phyloP scores from a whole-genome alignment of 2,113 vertebrate species.

The Cephalopterus ornatus region DNA sequence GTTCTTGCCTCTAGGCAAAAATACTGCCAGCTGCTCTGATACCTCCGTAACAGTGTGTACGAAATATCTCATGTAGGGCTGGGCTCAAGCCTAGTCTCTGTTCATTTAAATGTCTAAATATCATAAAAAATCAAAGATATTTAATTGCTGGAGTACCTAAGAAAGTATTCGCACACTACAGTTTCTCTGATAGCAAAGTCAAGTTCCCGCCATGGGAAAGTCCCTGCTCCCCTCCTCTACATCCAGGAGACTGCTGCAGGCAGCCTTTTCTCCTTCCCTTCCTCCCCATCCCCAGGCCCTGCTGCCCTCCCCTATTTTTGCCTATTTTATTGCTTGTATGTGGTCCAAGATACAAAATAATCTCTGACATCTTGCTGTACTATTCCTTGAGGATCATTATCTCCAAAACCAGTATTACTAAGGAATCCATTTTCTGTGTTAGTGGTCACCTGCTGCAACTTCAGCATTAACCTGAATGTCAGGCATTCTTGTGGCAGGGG shows the following conservation, averaged over 20 bases:
- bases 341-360: neutral
- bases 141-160: neutral
- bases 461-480: neutral
- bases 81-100: neutral
- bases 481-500: rapidly evolving
- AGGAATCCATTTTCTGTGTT: neutral
- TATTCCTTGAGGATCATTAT: neutral
- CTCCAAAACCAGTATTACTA: neutral
- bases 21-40: neutral
- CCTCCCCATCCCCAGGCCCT: neutral
- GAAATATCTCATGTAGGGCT: neutral
- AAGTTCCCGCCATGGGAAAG: neutral
- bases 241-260: neutral
- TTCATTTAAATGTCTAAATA: neutral
- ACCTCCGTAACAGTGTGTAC: neutral
- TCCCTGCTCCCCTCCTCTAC: rapidly evolving
- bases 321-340: neutral
- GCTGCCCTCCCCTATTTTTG: neutral
- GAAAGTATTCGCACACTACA: rapidly evolving
- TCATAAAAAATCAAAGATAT: neutral
- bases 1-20: neutral
- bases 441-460: neutral
- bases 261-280: neutral
- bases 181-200: neutral
- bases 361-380: neutral